Base-by-base conservation (phyloP, 2,113 vertebrate genomes). In the Alexandromys fortis region DNA sequence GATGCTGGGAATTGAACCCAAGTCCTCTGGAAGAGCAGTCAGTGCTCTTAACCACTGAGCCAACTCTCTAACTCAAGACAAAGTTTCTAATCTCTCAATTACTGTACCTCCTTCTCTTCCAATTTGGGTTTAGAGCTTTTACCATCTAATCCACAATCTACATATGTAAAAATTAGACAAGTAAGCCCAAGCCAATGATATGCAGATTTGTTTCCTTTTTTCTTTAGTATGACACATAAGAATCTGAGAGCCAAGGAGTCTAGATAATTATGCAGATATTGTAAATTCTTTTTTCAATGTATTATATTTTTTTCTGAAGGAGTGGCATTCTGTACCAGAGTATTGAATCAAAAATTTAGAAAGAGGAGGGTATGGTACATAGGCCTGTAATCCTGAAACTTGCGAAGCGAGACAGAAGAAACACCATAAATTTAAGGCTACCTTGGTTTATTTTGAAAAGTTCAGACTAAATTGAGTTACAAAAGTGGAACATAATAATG, bases 251-350 rank as follows among this genome's bases (percentile, higher is more conserved):
- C 89, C 24, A 47, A 21, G 68, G 42, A 92, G 16, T 30, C 45
- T 92, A 70, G 65, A 12, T 68, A 83, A 81, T 30, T 58, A 72
- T 72, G n/a, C 35, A 72, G 70, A n/a, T n/a, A 72, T n/a, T 90
- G 42, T 52, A 97, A 77, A 49, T 86, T 94, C 58, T 87, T 86
- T 87, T 87, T 77, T 49, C 30, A 65, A 38, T 75, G 35, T 35
- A 83, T 17, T 70, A 13, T 67, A 83, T 72, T 95, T 90, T 72
- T 13, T 30, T 13, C 47, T 33, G 16, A 70, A 42, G 75, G 26
- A 86, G 76, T 86, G 78, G 35, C 13, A 55, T 24, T 24, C 38
- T 13, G 28, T 30, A 86, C 24, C 42, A 92, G n/a, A 88, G 10
- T 63, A 65, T 16, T 77, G 52, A 91, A 91, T 72, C 4, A 55